These are phyloP conservation scores for Aphidoletes aphidimyza DNA, from an alignment of 2,888 invertebrate species.

Conservation along the genomic window DNA sequence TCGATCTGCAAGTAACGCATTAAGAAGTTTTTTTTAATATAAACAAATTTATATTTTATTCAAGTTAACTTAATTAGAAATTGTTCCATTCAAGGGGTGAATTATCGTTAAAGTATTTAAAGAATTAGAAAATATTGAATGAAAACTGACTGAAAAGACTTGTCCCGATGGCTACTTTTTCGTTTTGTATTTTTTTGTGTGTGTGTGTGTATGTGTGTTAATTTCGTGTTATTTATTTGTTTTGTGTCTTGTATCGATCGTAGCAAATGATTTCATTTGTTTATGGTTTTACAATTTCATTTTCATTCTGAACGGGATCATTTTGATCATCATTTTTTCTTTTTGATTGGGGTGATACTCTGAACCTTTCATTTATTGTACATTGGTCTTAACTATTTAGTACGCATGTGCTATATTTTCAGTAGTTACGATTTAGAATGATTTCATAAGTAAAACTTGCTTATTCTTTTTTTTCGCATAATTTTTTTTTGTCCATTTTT, in stretches of 20 bases:
- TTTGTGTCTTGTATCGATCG: too few species aligned
- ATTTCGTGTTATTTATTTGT: neutral
- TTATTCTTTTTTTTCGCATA: neutral
- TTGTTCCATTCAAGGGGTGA: too few species aligned
- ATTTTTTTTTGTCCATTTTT: neutral
- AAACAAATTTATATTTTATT: too few species aligned
- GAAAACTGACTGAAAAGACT: too few species aligned
- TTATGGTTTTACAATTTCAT: neutral
- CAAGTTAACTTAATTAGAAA: too few species aligned
- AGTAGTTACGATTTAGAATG: slow-evolving; percentile 43
- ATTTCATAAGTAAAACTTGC: slow-evolving; percentile 15
- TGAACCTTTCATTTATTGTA: slow-evolving; percentile 21
- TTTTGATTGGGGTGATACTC: neutral
- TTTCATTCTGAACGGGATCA: neutral
- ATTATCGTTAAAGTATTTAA: too few species aligned
- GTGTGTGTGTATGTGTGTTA: neutral
- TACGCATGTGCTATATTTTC: slow-evolving; percentile 11
- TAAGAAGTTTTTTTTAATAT: too few species aligned
- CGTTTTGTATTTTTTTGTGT: neutral
- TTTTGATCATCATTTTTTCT: neutral
- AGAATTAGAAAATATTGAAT: too few species aligned
- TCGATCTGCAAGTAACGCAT: too few species aligned
- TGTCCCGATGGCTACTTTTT: neutral
- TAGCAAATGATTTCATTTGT: neutral
- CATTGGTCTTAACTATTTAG: slow-evolving; percentile 44